Evolutionary conservation across 2,797 vertebrate genomes (phyloP).

Genomic region (Petrocephalus schoutedeni): DNA sequence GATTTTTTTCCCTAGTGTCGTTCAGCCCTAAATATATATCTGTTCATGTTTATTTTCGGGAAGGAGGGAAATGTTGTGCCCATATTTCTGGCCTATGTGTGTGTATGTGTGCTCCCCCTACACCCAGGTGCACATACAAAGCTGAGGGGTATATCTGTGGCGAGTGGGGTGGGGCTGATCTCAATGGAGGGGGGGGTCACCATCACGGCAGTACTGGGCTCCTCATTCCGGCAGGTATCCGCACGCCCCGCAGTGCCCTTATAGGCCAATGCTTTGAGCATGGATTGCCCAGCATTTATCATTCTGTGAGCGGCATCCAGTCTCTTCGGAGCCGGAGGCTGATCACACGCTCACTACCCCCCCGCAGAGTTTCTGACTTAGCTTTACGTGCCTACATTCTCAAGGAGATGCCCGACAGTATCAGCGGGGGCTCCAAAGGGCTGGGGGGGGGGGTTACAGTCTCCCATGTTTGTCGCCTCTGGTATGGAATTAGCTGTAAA

Average conservation of each 20-base stretch:
- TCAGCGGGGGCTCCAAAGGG: background rate
- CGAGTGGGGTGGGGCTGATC: background rate
- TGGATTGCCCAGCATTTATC: background rate
- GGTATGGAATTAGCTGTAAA: background rate
- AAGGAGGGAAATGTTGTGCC: background rate
- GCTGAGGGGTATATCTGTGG: background rate
- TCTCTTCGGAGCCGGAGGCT: background rate
- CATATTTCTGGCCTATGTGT: too few species aligned
- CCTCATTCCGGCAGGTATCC: background rate
- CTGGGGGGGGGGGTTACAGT: background rate
- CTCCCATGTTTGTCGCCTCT: background rate
- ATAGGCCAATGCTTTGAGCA: background rate
- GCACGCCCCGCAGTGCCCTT: background rate
- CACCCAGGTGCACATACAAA: background rate
- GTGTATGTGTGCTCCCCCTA: background rate
- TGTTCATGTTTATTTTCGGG: background rate
- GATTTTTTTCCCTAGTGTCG: background rate
- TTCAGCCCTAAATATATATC: background rate
- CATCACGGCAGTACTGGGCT: background rate
- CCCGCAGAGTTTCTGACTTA: background rate
- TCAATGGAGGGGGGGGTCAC: too few species aligned
- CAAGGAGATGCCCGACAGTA: background rate
- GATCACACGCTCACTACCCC: background rate
- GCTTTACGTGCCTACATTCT: background rate
- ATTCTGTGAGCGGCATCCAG: background rate